Base-by-base conservation (phyloP, 2,113 vertebrate species). In the Pandion haliaetus region DNA sequence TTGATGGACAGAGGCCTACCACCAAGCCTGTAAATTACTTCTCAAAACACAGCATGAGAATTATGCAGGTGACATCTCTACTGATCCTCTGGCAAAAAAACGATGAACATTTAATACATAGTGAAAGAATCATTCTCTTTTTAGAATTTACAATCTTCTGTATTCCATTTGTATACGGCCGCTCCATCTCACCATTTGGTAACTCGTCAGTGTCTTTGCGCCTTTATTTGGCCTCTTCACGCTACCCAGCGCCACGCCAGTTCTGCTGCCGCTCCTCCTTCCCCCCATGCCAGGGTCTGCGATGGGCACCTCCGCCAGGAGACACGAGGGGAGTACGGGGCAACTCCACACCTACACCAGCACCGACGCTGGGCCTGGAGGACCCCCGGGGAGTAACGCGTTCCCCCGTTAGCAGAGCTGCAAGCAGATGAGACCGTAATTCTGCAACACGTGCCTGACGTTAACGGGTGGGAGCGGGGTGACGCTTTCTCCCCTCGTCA, bases 231-330 rank as follows among this genome's bases (percentile, higher is more conserved):
- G 52, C 21, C 72, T 17, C 17, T 1, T 17, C 38, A 8, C 2
- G 3, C 21, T 2, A 10, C 7, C 14, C 9, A 63, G n/a, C 10
- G 4, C 4, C 4, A 8, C 1, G 17, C 0, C 16, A 2, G 32
- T 10, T 19, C 38, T 10, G 4, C 23, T 2, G 19, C 49, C 6
- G 36, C 13, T 40, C 14, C 31, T 26, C 47, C 34, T 20, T 8
- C 34, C 26, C 32, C 26, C 50, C 31, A 1, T 2, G 16, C 34
- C 47, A 3, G 36, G 67, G 5, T 3, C 18, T 47, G 58, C 12
- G 7, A 7, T 1, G 29, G 29, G 42, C 44, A 40, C 31, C 20
- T 13, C 36, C 10, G 14, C 38, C 47, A n/a, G n/a, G 10, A 17
- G 38, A 31, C 15, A 2, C 3, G 3, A 6, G 26, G 26, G 38